phyloP scores from a whole-genome alignment of 2,113 vertebrate genomes.

The Vombatus ursinus region DNA sequence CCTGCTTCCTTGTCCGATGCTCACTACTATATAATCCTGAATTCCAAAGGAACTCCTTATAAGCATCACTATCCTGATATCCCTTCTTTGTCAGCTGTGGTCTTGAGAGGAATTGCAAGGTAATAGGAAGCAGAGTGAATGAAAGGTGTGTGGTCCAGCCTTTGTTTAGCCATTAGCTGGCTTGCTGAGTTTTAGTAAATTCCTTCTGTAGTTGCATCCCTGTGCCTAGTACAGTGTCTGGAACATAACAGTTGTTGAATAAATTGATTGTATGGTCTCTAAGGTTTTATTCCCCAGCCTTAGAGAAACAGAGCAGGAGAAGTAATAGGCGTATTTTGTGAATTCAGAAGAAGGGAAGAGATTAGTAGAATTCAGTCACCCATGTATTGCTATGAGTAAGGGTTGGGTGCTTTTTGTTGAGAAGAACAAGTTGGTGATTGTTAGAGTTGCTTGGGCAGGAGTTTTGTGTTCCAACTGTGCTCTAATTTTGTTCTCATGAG shows the following conservation, averaged over 20 bases:
- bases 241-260: neutral
- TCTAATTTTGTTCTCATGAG: too few relatives aligned
- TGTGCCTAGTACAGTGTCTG: neutral
- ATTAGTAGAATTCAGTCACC: too few relatives aligned
- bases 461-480: neutral
- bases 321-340: too few relatives aligned
- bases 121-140: too few relatives aligned
- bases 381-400: neutral
- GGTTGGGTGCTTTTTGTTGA: neutral
- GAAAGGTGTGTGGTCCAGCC: too few relatives aligned
- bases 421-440: neutral
- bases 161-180: too few relatives aligned
- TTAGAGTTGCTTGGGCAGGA: neutral
- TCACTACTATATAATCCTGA: neutral
- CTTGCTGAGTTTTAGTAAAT: too few relatives aligned
- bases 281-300: neutral
- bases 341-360: too few relatives aligned
- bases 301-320: neutral
- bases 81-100: too few relatives aligned
- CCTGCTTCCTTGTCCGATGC: neutral
- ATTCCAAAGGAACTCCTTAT: neutral
- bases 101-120: too few relatives aligned
- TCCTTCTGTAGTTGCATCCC: neutral
- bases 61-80: neutral
- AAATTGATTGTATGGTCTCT: neutral